Conservation (phyloP, 2,888 invertebrate genomes). For the Lepas anatifera region DNA sequence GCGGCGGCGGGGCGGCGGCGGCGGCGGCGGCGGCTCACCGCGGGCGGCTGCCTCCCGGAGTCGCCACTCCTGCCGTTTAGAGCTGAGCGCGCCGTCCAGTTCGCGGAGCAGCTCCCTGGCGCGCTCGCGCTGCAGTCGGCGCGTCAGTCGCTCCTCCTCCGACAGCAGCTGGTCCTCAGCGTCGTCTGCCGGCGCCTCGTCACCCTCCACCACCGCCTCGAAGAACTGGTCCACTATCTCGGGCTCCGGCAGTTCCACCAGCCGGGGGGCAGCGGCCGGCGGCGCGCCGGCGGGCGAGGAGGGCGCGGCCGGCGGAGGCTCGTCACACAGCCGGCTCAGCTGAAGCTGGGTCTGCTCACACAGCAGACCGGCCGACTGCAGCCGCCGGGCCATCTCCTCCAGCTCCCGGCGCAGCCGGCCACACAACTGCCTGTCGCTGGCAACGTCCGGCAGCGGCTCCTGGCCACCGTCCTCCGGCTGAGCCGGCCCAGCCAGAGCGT, state of each 20-base stretch:
- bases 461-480: too few species aligned
- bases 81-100: neutral
- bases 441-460: too few species aligned
- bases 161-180: neutral
- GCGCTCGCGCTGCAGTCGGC: neutral
- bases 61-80: neutral
- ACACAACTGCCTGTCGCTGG: neutral
- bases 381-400: neutral
- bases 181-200: neutral
- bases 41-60: neutral
- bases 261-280: neutral
- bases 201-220: constrained; percentile 1
- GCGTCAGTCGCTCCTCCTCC: neutral
- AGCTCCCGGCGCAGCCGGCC: neutral
- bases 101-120: neutral
- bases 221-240: neutral
- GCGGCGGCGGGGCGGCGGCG: neutral
- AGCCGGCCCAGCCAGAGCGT: neutral
- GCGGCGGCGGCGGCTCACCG: neutral
- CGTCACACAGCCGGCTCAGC: neutral
- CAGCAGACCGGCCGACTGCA: neutral
- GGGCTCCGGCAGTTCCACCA: neutral
- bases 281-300: neutral
- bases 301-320: neutral
- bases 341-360: neutral